Evolutionary conservation across 1,140 invertebrate species (phyloP).

Genomic region (Formica exsecta): DNA sequence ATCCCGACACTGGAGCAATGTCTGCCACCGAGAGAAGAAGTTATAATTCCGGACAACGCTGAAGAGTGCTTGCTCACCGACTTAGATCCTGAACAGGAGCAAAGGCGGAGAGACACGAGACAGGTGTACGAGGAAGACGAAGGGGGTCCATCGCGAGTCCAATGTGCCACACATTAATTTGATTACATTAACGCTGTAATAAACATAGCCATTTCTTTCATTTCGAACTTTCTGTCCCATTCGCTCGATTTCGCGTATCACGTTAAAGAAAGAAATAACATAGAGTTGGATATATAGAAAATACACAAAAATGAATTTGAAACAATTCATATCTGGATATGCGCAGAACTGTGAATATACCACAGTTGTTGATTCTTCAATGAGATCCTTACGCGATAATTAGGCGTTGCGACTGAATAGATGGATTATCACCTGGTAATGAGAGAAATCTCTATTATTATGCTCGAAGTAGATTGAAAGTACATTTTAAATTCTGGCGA

Average conservation of each 20-base stretch:
- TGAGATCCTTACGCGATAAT: constrained; percentile 49
- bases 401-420: constrained; percentile 44
- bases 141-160: constrained; percentile 91
- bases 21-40: constrained; percentile 92
- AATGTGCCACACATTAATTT: constrained; percentile 95
- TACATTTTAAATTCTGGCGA: constrained; percentile 59
- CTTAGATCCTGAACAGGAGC: constrained; percentile 91
- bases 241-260: constrained; percentile 68
- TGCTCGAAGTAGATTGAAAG: constrained; percentile 25
- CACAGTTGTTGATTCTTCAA: constrained; percentile 26
- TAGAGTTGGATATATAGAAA: constrained; percentile 60
- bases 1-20: constrained; percentile 94
- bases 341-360: constrained; percentile 59
- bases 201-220: constrained; percentile 76
- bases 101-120: constrained; percentile 88
- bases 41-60: constrained; percentile 93
- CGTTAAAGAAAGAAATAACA: constrained; percentile 65
- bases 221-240: constrained; percentile 75
- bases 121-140: constrained; percentile 93
- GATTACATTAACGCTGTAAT: constrained; percentile 70
- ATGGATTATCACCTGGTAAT: constrained; percentile 8
- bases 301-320: constrained; percentile 44
- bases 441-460: constrained; percentile 30
- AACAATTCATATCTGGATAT: constrained; percentile 51
- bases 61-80: constrained; percentile 93